phyloP scores from a whole-genome alignment of 2,888 invertebrate species.

The Metopia argyrocephala region DNA sequence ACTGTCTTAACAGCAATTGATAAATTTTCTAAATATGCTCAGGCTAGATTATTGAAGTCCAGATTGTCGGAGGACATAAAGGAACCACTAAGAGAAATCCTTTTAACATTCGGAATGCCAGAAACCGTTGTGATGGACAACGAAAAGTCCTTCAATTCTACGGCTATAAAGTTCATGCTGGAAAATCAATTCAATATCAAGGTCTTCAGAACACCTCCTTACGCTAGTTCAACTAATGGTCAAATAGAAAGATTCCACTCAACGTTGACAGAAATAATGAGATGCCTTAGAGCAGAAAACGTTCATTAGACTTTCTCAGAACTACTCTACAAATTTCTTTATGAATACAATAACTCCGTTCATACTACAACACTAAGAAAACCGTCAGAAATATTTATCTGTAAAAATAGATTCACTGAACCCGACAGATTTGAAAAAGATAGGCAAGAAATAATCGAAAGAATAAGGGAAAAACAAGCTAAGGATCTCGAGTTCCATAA shows the following conservation, averaged over 20 bases:
- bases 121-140: not conserved
- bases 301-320: not conserved
- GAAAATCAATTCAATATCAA: constrained; percentile 6
- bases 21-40: too few relatives aligned
- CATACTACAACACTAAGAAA: constrained; percentile 11
- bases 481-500: constrained; percentile 9
- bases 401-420: constrained; percentile 2
- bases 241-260: not conserved
- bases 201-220: not conserved
- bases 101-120: not conserved
- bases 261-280: not conserved
- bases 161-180: not conserved
- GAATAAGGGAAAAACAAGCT: constrained; percentile 15
- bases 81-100: not conserved
- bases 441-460: constrained; percentile 11
- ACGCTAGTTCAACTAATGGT: not conserved
- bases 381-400: constrained; percentile 12
- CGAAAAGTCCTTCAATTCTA: not conserved
- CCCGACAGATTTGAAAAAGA: not conserved
- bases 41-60: not conserved
- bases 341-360: constrained; percentile 11
- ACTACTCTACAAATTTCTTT: not conserved
- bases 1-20: not conserved
- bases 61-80: not conserved
- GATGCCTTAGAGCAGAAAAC: not conserved